Percentiles rank a stretch among this genome's conserved stretches.
These are phyloP conservation scores for Ptilonorhynchus violaceus DNA, from an alignment of 2,113 vertebrate species.

Conservation along the genomic window DNA sequence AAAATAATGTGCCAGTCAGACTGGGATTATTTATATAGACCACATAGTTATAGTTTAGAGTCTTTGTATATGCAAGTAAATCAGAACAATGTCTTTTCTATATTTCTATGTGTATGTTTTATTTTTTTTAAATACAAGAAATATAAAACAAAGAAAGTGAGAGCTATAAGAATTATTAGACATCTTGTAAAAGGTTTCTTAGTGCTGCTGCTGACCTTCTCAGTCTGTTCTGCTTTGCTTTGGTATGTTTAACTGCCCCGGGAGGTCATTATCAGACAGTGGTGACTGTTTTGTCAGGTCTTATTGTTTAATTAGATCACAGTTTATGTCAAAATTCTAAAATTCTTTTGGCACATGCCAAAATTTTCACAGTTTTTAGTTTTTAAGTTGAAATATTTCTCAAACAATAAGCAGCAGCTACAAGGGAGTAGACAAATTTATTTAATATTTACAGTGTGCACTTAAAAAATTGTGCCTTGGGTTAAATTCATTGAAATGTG, in stretches of 20 bases:
- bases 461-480: constrained; percentile 66
- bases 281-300: constrained; percentile 78
- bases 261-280: constrained; percentile 76
- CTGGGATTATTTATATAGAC: neutral
- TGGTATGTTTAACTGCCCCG: constrained; percentile 68
- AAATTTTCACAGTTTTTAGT: constrained; percentile 74
- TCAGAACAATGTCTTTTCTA: neutral
- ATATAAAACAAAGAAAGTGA: neutral
- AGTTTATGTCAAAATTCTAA: constrained; percentile 70
- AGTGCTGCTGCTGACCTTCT: constrained; percentile 68
- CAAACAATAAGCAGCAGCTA: constrained; percentile 66
- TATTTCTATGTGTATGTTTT: neutral
- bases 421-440: constrained; percentile 65
- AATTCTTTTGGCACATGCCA: constrained; percentile 80
- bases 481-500: constrained; percentile 70
- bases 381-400: constrained; percentile 71
- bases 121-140: neutral
- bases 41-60: neutral
- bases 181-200: constrained; percentile 22
- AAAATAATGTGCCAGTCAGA: neutral
- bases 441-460: constrained; percentile 67
- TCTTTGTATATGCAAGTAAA: neutral
- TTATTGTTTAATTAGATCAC: constrained; percentile 83
- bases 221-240: constrained; percentile 70
- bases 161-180: constrained; percentile 5